Evolutionary conservation across 2,113 vertebrate species (phyloP).

Genomic region (Equus przewalskii): DNA sequence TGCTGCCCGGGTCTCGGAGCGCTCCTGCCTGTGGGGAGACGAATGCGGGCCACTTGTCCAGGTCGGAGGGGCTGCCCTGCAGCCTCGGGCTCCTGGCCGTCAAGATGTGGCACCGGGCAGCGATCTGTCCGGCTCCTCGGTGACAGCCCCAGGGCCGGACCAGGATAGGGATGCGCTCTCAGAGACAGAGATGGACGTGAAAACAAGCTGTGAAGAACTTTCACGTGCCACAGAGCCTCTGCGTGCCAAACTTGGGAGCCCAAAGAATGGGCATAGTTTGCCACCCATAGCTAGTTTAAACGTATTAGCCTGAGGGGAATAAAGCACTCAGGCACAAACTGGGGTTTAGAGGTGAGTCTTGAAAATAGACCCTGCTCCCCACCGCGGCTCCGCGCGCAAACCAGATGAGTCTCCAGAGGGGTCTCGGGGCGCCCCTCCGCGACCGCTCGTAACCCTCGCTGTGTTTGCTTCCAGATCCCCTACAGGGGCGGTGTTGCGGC

Average conservation of each 20-base stretch:
- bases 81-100: not conserved
- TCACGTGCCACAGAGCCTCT: not conserved
- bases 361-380: not conserved
- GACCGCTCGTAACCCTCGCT: rapidly evolving
- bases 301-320: not conserved
- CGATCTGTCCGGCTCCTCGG: not conserved
- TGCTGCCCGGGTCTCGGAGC: not conserved
- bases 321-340: not conserved
- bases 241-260: not conserved
- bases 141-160: not conserved
- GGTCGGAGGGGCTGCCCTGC: not conserved
- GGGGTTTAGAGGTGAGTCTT: not conserved
- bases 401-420: not conserved
- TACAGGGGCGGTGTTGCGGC: not conserved
- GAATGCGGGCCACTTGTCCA: not conserved
- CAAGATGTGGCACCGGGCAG: not conserved
- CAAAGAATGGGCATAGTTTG: not conserved
- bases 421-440: not conserved
- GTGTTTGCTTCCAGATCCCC: not conserved
- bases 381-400: not conserved
- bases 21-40: not conserved
- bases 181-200: not conserved
- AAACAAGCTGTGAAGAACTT: not conserved
- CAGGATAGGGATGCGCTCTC: not conserved
- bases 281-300: not conserved